Evolutionary conservation across 2,888 invertebrate species (phyloP).

Genomic region (Tipula confusa): DNA sequence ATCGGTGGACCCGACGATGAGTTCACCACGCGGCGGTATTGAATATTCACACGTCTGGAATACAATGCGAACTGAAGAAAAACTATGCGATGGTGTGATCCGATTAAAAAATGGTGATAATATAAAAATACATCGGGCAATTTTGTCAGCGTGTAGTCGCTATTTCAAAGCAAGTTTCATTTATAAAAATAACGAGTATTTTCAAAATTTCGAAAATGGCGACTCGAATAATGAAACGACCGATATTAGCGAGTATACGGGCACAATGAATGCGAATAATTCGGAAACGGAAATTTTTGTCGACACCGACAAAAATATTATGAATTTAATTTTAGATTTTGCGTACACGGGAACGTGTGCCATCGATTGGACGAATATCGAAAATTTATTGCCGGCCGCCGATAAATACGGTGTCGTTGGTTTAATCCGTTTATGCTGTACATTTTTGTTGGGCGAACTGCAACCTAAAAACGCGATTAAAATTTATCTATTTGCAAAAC

Average conservation of each 20-base stretch:
- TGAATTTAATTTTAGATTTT: slow-evolving; percentile 66
- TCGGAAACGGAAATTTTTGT: slow-evolving; percentile 60
- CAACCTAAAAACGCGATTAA: slow-evolving; percentile 66
- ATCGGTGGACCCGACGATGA: neutral
- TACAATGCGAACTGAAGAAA: slow-evolving; percentile 60
- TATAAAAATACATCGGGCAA: slow-evolving; percentile 64
- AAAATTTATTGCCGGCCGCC: slow-evolving; percentile 63
- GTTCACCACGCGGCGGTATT: slow-evolving; percentile 43
- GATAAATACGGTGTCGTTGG: slow-evolving; percentile 70
- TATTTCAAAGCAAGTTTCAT: slow-evolving; percentile 70
- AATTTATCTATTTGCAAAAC: slow-evolving; percentile 64
- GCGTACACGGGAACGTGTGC: slow-evolving; percentile 67
- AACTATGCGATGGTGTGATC: slow-evolving; percentile 67
- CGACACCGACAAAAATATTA: slow-evolving; percentile 56
- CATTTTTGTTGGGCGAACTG: slow-evolving; percentile 60
- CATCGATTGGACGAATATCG: slow-evolving; percentile 63
- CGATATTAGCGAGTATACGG: slow-evolving; percentile 31
- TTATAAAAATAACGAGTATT: slow-evolving; percentile 59
- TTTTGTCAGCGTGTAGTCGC: slow-evolving; percentile 67
- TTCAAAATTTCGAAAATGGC: neutral
- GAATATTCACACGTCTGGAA: slow-evolving; percentile 66
- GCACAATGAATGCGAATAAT: slow-evolving; percentile 43
- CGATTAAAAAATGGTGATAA: slow-evolving; percentile 58
- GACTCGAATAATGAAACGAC: slow-evolving; percentile 40
- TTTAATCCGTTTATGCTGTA: slow-evolving; percentile 66